These are phyloP conservation scores for Mesaphorura yosii DNA, from an alignment of 1,140 invertebrate genomes.

Conservation along the genomic window DNA sequence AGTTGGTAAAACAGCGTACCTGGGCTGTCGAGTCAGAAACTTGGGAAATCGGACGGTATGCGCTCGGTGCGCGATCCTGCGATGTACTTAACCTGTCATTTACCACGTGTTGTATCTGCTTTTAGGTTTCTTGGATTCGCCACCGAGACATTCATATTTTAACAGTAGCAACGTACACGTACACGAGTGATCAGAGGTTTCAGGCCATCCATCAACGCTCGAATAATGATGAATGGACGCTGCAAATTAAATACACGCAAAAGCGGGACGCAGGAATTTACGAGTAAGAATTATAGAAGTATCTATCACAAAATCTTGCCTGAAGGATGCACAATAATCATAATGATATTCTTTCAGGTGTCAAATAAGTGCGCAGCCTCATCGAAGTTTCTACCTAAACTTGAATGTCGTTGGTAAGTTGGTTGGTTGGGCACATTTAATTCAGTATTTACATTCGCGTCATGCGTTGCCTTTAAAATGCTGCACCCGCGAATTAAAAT, in stretches of 20 bases:
- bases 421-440: too few species aligned
- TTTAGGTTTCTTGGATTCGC: conserved; percentile 67
- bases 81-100: too few species aligned
- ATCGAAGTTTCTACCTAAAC: conserved; percentile 54
- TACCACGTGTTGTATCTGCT: conserved; percentile 22
- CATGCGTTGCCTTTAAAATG: too few species aligned
- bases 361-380: conserved; percentile 62
- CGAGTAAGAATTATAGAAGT: too few species aligned
- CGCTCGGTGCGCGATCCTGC: too few species aligned
- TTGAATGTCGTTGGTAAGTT: conserved; percentile 61
- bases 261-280: conserved; percentile 67
- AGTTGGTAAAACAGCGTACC: conserved; percentile 67
- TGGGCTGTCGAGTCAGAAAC: conserved; percentile 73
- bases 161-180: conserved; percentile 75
- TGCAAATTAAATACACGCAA: conserved; percentile 84
- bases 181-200: conserved; percentile 80
- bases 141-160: conserved; percentile 79
- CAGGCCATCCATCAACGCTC: conserved; percentile 68
- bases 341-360: conserved; percentile 34
- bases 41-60: conserved; percentile 75
- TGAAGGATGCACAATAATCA: too few species aligned
- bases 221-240: conserved; percentile 78
- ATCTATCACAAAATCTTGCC: too few species aligned
- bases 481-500: too few species aligned
- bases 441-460: too few species aligned